Base-by-base conservation (phyloP, 2,797 vertebrate genomes). In the Chelmon rostratus region DNA sequence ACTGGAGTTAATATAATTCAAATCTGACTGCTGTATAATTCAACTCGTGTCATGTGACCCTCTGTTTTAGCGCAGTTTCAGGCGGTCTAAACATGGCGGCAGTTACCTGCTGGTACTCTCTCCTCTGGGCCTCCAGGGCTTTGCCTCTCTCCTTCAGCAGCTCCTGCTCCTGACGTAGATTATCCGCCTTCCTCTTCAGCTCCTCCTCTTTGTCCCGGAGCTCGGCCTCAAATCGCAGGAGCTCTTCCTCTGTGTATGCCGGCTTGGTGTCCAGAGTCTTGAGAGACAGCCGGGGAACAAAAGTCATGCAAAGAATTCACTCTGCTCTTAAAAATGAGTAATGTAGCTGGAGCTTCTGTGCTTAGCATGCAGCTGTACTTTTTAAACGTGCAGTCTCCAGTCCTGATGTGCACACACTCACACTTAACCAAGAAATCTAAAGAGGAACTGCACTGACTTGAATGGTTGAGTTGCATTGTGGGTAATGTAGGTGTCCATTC, bases 101-200 rank as follows among this genome's bases (percentile, higher is more conserved):
- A 2, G 8, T 31, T 59, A 98, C 97, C 97, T 98, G 97, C 73
- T 98, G 96, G 85, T 97, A 97, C 84, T 98, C 97, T 50, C 91
- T 95, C 92, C 96, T 96, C 91, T 98, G 97, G 12, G 95, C 97
- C 87, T 98, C 96, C 76, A 98, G 93, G 28, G 96, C 96, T 87
- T 96, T 96, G 68, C 94, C 94, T 49, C 95, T 57, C 90, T 96
- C 96, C 74, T 76, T 93, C 64, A 96, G 94, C 81, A 95, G 79
- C 50, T 96, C 95, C 94, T 95, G 97, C 92, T 96, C 94, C 80
- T 96, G 92, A 21, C 23, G 92, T 52, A 96, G 93, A 2, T 82
- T 88, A 83, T 95, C 96, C 0, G 94, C 96, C 86, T 92, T 94
- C 82, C 94, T 95, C 47, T 93, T 95, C 12, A 98, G 94, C 90